A percentile compares a stretch with the other conserved stretches of the same genome.
These are phyloP conservation scores for Trematocara variabile DNA, from an alignment of 2,113 vertebrate species.

Conservation along the genomic window DNA sequence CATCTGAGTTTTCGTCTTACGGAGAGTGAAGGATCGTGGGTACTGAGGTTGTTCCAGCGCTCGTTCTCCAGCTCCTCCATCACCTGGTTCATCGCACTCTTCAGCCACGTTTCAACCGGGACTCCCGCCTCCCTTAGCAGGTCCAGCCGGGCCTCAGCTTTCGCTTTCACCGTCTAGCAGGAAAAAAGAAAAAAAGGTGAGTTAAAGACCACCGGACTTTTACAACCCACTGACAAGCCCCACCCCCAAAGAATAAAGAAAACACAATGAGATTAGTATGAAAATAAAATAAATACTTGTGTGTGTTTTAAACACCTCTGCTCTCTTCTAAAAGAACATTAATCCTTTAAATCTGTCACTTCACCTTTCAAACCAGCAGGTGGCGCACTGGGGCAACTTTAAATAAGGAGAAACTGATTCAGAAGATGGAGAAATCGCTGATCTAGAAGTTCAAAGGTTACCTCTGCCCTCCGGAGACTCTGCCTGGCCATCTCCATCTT, in stretches of 20 bases:
- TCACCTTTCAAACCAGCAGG: slow-evolving; percentile 28
- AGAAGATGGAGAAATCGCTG: neutral
- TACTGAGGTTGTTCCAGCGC: slow-evolving; percentile 86
- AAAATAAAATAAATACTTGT: neutral
- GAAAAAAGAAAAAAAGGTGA: accelerated
- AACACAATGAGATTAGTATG: neutral
- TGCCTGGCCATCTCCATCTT: slow-evolving; percentile 89
- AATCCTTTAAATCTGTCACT: neutral
- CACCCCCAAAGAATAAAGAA: accelerated
- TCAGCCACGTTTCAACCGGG: slow-evolving; percentile 92
- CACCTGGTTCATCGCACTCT: slow-evolving; percentile 98
- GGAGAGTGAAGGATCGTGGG: slow-evolving; percentile 83
- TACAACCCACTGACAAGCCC: accelerated
- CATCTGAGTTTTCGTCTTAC: slow-evolving; percentile 53
- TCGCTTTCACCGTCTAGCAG: slow-evolving; percentile 86
- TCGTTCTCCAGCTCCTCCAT: slow-evolving; percentile 98
- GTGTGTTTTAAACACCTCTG: neutral
- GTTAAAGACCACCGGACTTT: neutral
- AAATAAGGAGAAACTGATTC: neutral
- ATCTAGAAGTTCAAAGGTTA: slow-evolving; percentile 34
- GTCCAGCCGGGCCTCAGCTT: slow-evolving; percentile 92
- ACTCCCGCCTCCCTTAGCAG: slow-evolving; percentile 90
- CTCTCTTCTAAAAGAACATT: neutral
- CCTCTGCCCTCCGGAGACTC: slow-evolving; percentile 91
- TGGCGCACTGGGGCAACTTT: neutral